These are phyloP conservation scores for Hymenochirus boettgeri DNA, from an alignment of 2,113 vertebrate species.

Conservation along the genomic window DNA sequence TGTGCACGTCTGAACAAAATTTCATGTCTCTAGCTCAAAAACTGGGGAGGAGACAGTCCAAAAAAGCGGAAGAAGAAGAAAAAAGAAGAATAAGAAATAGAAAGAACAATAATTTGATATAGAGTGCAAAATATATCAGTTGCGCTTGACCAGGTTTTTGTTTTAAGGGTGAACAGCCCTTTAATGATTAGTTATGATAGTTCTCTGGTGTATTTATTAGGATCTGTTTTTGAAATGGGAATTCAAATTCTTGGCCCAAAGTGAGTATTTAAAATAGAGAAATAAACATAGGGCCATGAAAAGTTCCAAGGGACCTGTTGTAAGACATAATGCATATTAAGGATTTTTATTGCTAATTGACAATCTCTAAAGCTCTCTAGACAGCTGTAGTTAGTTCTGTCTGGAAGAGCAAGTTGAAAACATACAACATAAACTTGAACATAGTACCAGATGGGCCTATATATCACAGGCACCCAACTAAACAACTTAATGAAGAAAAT, in stretches of 20 bases:
- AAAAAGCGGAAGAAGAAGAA: no score
- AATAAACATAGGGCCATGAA: slow-evolving; percentile 46
- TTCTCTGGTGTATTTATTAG: no score
- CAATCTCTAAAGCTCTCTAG: slow-evolving; percentile 54
- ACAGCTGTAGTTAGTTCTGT: slow-evolving; percentile 43
- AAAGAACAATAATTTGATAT: no score
- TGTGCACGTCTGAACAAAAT: no score
- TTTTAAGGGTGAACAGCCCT: no score
- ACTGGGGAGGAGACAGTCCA: no score
- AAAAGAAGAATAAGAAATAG: no score
- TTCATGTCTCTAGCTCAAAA: no score
- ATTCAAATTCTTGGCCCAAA: not conserved
- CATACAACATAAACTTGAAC: slow-evolving; percentile 20
- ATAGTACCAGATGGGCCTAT: slow-evolving; percentile 42
- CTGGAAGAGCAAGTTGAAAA: slow-evolving; percentile 45
- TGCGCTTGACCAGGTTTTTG: no score
- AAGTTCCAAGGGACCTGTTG: slow-evolving; percentile 50
- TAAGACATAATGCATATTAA: slow-evolving; percentile 56
- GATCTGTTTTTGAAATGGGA: no score
- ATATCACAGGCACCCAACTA: slow-evolving; percentile 50
- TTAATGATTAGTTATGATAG: no score
- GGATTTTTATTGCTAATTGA: slow-evolving; percentile 64
- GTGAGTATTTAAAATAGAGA: slow-evolving; percentile 50
- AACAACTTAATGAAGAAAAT: slow-evolving; percentile 38
- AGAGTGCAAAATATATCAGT: no score